Base-by-base conservation (phyloP, 2,113 vertebrate genomes). In the Neolamprologus kungweensis region DNA sequence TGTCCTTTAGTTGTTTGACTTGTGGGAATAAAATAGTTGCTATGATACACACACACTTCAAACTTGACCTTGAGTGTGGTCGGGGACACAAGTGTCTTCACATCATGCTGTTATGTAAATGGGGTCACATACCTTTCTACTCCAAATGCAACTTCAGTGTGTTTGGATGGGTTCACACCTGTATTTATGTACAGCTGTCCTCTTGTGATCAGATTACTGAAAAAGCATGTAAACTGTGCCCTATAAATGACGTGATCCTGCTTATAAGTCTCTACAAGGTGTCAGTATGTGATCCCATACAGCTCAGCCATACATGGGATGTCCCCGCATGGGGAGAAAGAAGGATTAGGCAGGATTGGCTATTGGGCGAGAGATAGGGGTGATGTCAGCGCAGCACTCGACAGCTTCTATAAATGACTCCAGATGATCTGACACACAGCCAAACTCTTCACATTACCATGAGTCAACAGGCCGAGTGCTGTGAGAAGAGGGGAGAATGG, bases 381-480 rank as follows among this genome's bases (percentile, higher is more conserved):
- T 92, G 93, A 93, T 92, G 91, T 93, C 93, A 93, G 88, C 3
- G 28, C 16, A 3, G 33, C 75, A 60, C 82, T 90, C 85, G 73
- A 71, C 81, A 84, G 88, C 57, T 92, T 92, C 94, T 95, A 93
- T 93, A 94, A 94, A 93, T 93, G 87, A 85, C 93, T 93, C 90
- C 88, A 87, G 93, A 93, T 93, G 90, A 93, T 92, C 28, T 94
- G 88, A 91, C 84, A 80, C 55, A 6, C 50, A 60, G 90, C 87
- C 84, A 87, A 92, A 90, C 89, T 93, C 89, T 91, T 95, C 93
- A 95, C 87, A 94, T 96, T 95, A 94, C 94, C 90, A 78, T 89
- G 91, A 94, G 92, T 91, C 87, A 84, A 94, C 92, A 90, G 90
- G 53, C 68, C 2, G 1, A 83, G 79, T 31, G 78, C 75, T 55